Evolutionary conservation across 2,888 invertebrate species (phyloP).

Genomic region (Pediacus dermestoides): DNA sequence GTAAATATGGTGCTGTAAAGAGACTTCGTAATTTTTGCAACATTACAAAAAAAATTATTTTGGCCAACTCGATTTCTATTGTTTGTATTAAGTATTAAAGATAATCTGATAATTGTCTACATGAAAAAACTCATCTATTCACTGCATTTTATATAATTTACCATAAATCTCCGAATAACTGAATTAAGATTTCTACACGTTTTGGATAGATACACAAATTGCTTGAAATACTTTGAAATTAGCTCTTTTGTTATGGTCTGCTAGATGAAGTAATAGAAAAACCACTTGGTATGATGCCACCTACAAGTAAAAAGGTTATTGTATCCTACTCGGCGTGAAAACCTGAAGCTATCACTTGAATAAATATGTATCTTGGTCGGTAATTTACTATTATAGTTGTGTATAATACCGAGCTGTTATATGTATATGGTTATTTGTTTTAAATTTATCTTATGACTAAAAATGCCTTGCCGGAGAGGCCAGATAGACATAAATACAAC

Average conservation of each 20-base stretch:
- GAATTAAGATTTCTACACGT: no score
- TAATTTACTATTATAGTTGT: conserved; percentile 36
- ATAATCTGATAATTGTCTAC: no score
- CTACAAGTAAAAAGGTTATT: background rate
- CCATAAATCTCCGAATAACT: no score
- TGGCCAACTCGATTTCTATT: no score
- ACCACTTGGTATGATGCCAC: background rate
- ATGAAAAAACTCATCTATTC: no score
- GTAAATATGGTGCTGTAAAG: no score
- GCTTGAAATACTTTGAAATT: background rate
- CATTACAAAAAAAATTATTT: no score
- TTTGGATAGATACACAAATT: background rate
- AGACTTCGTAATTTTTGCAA: no score
- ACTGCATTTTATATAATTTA: no score
- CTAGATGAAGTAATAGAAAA: conserved; percentile 1
- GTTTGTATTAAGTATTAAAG: no score
- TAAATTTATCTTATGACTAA: conserved; percentile 28
- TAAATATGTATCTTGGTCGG: conserved; percentile 25
- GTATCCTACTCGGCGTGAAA: no score
- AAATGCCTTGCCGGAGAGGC: conserved; percentile 21
- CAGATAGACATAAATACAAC: conserved; percentile 30
- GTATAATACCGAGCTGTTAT: conserved; percentile 28
- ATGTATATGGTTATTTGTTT: conserved; percentile 28
- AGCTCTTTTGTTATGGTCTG: background rate
- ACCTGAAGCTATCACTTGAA: background rate